These are phyloP conservation scores for Melanocharis versteri DNA, from an alignment of 2,113 vertebrate species.

Conservation along the genomic window DNA sequence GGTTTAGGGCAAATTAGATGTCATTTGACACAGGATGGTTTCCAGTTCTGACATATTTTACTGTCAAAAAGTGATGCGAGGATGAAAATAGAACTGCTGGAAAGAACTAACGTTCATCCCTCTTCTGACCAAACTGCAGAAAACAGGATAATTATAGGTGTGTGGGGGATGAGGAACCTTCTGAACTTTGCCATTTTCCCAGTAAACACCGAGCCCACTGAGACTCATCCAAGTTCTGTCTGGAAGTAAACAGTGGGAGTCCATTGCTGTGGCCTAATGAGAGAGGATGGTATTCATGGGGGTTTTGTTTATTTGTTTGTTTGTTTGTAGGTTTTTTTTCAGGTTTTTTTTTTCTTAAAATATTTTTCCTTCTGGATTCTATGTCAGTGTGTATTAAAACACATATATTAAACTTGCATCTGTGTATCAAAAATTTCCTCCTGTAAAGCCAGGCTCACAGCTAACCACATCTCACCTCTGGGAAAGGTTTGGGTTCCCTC, in stretches of 20 bases:
- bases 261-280: neutral
- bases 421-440: neutral
- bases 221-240: neutral
- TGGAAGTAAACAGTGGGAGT: neutral
- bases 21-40: slow-evolving; percentile 1
- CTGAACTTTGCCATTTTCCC: slow-evolving; percentile 38
- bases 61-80: neutral
- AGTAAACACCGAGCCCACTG: neutral
- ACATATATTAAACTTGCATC: neutral
- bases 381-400: neutral
- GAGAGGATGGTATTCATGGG: neutral
- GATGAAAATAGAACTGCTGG: slow-evolving; percentile 54
- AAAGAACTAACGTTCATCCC: neutral
- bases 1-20: neutral
- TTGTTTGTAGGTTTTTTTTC: neutral
- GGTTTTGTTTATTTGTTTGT: neutral
- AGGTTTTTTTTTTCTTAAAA: neutral
- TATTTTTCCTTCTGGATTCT: neutral
- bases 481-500: neutral
- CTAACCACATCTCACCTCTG: neutral
- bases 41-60: slow-evolving; percentile 18
- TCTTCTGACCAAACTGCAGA: slow-evolving; percentile 10
- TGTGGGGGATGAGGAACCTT: slow-evolving; percentile 21
- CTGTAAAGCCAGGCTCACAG: neutral
- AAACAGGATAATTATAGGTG: slow-evolving; percentile 60